Conservation (phyloP, 2,113 vertebrate genomes). For the Pelvicachromis taeniatus region DNA sequence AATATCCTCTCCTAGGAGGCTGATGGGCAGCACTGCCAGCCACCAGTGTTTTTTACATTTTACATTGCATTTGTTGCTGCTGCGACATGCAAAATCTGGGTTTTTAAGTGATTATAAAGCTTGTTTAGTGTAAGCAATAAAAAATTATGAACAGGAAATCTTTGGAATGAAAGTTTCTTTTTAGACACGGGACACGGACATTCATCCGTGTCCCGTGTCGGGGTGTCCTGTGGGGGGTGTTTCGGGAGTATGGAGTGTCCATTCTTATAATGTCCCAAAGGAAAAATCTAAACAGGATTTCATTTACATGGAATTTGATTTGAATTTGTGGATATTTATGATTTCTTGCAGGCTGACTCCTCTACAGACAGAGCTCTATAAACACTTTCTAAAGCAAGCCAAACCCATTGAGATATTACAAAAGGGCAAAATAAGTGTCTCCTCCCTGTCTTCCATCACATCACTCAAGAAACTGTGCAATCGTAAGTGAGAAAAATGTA, state of each 20-base stretch:
- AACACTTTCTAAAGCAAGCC: constrained; percentile 85
- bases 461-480: constrained; percentile 97
- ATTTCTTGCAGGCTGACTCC: constrained; percentile 79
- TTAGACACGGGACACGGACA: too few relatives aligned
- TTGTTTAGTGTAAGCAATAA: not conserved
- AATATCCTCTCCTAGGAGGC: not conserved
- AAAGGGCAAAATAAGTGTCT: constrained; percentile 86
- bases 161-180: not conserved
- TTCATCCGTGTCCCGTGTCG: not conserved
- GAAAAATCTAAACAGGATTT: not conserved
- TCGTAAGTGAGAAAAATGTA: constrained; percentile 76
- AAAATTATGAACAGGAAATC: not conserved
- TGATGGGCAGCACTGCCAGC: not conserved
- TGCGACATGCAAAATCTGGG: not conserved
- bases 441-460: constrained; percentile 95
- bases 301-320: not conserved
- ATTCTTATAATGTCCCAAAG: not conserved
- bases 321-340: not conserved
- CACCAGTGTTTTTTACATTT: not conserved
- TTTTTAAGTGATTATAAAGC: not conserved
- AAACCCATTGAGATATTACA: constrained; percentile 84
- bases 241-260: not conserved
- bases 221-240: not conserved
- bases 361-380: constrained; percentile 88
- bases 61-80: not conserved